Percentiles rank a stretch among this genome's conserved stretches.
Evolutionary conservation across 2,888 invertebrate genomes (phyloP).

Genomic region (Sceliomorpha sp.): DNA sequence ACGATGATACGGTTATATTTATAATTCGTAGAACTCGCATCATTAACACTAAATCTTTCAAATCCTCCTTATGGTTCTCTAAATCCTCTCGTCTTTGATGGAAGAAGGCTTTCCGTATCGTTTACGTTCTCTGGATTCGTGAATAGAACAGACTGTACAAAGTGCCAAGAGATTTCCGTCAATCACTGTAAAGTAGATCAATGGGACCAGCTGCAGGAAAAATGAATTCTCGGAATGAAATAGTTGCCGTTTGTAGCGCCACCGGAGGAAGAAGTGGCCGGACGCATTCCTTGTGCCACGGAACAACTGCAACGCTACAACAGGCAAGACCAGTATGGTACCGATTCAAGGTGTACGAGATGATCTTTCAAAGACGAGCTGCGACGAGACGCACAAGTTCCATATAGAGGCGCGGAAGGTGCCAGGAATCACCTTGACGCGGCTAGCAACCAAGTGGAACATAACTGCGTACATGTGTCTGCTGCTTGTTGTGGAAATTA

Average conservation of each 20-base stretch:
- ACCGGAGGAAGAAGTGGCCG: constrained; percentile 5
- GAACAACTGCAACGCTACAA: constrained; percentile 4
- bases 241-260: constrained; percentile 11
- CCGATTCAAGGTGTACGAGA: constrained; percentile 49
- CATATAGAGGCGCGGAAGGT: constrained; percentile 60
- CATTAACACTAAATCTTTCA: no score
- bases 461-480: background rate
- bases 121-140: no score
- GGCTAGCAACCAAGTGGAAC: background rate
- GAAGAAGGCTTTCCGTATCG: no score
- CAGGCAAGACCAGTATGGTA: constrained; percentile 40
- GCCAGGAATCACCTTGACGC: constrained; percentile 60
- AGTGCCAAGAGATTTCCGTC: no score
- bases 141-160: no score
- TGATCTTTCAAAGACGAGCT: constrained; percentile 49
- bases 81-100: no score
- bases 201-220: constrained; percentile 8
- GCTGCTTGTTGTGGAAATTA: constrained; percentile 54
- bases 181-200: constrained; percentile 3
- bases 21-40: no score
- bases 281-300: constrained; percentile 7
- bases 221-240: background rate
- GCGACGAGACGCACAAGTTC: constrained; percentile 39
- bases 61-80: no score
- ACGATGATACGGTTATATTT: no score